phyloP scores from a whole-genome alignment of 2,888 invertebrate genomes.

The Punctoribates punctum region DNA sequence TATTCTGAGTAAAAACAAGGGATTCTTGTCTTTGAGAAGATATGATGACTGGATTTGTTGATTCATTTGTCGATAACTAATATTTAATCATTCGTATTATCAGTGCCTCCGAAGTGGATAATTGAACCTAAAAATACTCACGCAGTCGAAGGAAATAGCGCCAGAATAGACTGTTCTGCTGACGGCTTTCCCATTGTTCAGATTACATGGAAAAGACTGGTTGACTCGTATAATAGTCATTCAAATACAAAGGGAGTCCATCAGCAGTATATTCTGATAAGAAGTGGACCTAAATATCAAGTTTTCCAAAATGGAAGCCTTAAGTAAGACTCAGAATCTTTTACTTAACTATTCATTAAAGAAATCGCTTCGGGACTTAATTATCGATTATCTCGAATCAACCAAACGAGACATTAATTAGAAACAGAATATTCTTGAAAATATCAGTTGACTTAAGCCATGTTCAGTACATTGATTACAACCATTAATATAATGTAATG shows the following conservation, averaged over 20 bases:
- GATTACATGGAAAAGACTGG: constrained; percentile 49
- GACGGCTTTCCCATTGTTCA: constrained; percentile 49
- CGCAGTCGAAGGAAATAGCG: constrained; percentile 50
- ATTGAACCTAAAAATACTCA: constrained; percentile 50
- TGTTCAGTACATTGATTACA: neutral
- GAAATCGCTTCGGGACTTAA: neutral
- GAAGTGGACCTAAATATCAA: constrained; percentile 50
- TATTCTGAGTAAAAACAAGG: no score
- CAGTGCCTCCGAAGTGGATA: constrained; percentile 50
- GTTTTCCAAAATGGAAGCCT: constrained; percentile 52
- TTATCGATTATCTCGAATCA: no score
- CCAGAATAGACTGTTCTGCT: constrained; percentile 49
- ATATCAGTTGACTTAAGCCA: no score
- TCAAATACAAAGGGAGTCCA: constrained; percentile 30
- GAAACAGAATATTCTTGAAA: no score
- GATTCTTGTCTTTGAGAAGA: no score
- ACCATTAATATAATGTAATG: neutral
- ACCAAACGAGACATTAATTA: no score
- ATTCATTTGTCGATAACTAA: neutral
- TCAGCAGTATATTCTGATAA: constrained; percentile 39
- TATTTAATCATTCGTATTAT: constrained; percentile 28
- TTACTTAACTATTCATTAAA: neutral
- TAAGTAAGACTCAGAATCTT: constrained; percentile 4
- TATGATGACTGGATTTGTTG: no score
- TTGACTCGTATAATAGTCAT: constrained; percentile 27